A percentile compares a stretch with the other conserved stretches of the same genome.
These are phyloP conservation scores for Pseudoips prasinana DNA, from an alignment of 2,888 invertebrate genomes.

Conservation along the genomic window DNA sequence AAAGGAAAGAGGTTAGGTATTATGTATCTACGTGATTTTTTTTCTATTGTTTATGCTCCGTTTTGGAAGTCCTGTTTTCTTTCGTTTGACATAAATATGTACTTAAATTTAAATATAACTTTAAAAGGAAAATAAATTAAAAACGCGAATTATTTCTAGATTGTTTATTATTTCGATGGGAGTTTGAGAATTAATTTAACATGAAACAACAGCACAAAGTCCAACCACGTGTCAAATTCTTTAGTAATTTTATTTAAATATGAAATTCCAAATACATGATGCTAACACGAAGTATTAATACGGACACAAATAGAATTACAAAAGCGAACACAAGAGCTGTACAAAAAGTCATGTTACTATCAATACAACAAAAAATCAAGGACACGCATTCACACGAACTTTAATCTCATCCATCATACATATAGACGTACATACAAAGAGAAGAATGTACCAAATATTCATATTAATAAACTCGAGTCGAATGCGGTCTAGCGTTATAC, in stretches of 20 bases:
- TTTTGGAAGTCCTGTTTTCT: too few species aligned
- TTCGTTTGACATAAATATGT: too few species aligned
- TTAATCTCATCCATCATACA: conserved; percentile 35
- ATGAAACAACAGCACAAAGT: too few species aligned
- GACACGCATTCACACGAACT: conserved; percentile 23
- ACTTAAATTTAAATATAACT: too few species aligned
- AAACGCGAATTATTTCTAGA: too few species aligned
- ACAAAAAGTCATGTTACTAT: conserved; percentile 30
- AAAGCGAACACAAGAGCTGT: conserved; percentile 18
- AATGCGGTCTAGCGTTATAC: conserved; percentile 71
- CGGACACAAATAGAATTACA: conserved; percentile 18
- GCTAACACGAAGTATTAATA: neutral
- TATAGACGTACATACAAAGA: conserved; percentile 31
- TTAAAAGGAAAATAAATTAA: too few species aligned
- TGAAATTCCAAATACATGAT: neutral
- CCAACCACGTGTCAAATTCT: too few species aligned
- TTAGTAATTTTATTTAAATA: conserved; percentile 5
- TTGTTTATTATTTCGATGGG: too few species aligned
- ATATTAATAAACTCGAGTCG: conserved; percentile 60
- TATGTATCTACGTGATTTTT: too few species aligned
- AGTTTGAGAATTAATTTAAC: too few species aligned
- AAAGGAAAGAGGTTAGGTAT: too few species aligned
- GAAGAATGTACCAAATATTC: conserved; percentile 51
- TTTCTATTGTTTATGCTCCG: too few species aligned
- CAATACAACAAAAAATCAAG: conserved; percentile 32